Evolutionary conservation across 2,113 vertebrate genomes (phyloP).

Genomic region (Lates calcarifer): DNA sequence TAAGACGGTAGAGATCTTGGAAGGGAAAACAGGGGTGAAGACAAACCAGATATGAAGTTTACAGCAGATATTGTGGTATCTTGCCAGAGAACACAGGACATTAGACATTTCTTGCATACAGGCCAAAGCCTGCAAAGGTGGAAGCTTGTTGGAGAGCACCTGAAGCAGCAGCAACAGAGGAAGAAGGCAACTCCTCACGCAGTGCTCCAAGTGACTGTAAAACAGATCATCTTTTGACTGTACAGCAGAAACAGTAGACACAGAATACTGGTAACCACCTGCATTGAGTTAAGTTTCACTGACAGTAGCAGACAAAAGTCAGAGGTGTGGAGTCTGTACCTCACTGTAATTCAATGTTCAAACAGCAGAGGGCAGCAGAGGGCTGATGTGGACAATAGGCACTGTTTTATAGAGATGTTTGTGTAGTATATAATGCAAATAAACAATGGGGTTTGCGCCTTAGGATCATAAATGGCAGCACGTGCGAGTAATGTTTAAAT

Average conservation of each 20-base stretch:
- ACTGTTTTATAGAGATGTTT: neutral
- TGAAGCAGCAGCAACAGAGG: neutral
- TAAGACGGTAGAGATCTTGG: too few species aligned
- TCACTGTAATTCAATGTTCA: neutral
- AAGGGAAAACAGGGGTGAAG: too few species aligned
- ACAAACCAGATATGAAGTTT: too few species aligned
- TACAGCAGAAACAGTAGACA: neutral
- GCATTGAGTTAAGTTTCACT: neutral
- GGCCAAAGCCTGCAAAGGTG: neutral
- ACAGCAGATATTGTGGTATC: neutral
- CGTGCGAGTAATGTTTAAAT: neutral
- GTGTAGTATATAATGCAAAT: neutral
- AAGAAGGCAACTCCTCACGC: neutral
- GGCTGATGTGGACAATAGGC: neutral
- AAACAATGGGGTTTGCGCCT: neutral
- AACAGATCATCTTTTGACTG: neutral
- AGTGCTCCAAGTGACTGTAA: neutral
- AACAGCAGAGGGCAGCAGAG: constrained; percentile 62
- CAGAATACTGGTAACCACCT: neutral
- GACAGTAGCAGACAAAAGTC: neutral
- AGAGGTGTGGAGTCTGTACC: neutral
- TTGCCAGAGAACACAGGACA: neutral
- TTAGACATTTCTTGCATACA: neutral
- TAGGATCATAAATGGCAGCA: neutral
- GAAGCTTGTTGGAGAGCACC: neutral